A percentile compares a stretch with the other conserved stretches of the same genome.
Conservation (phyloP, 2,797 vertebrate genomes). For the Galagoides demidoff region DNA sequence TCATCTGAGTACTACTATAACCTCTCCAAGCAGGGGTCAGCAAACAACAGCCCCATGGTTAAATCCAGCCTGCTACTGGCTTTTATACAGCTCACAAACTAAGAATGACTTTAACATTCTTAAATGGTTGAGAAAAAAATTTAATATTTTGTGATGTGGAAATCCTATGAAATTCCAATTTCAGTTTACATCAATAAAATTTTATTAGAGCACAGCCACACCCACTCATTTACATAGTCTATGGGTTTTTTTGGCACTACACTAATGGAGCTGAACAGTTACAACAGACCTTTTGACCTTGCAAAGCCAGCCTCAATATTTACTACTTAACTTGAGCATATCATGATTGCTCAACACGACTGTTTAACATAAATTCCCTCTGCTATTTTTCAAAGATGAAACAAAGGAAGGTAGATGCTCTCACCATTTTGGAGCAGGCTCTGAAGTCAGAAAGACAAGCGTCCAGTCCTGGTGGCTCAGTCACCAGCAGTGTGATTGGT, state of each 20-base stretch:
- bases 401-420: not conserved
- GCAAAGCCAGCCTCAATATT: slow-evolving; percentile 39
- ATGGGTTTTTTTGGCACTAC: not conserved
- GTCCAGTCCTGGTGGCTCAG: not conserved
- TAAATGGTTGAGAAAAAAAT: not conserved
- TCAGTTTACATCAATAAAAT: not conserved
- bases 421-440: not conserved
- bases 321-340: not conserved
- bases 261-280: not conserved
- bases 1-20: not conserved
- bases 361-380: not conserved
- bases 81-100: not conserved
- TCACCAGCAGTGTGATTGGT: not conserved
- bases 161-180: slow-evolving; percentile 25
- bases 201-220: not conserved
- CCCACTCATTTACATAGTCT: not conserved
- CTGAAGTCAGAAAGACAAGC: not conserved
- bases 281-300: not conserved
- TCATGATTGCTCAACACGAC: slow-evolving; percentile 13
- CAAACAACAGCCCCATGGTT: not conserved
- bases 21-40: not conserved
- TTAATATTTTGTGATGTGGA: not conserved
- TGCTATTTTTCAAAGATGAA: not conserved
- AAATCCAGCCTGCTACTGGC: not conserved
- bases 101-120: not conserved